A percentile compares a stretch with the other conserved stretches of the same genome.
Evolutionary conservation across 2,113 vertebrate genomes (phyloP).

Genomic region (Hippocampus guttulatus): DNA sequence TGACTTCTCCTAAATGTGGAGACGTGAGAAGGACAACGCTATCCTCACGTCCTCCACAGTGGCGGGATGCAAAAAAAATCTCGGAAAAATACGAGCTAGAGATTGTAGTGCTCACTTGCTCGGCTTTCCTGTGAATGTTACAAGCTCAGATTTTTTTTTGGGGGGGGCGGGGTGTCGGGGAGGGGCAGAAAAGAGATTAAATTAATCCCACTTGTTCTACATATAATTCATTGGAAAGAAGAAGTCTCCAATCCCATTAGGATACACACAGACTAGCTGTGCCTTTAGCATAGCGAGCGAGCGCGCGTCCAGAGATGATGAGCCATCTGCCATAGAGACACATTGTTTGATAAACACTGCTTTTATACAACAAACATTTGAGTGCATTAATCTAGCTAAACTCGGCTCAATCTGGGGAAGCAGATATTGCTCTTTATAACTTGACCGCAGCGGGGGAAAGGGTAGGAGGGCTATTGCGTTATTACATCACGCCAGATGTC

Average conservation of each 20-base stretch:
- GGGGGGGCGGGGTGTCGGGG: slow-evolving; percentile 5
- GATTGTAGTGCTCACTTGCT: slow-evolving; percentile 59
- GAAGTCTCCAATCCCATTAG: slow-evolving; percentile 66
- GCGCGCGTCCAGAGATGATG: slow-evolving; percentile 47
- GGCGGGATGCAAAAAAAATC: slow-evolving; percentile 42
- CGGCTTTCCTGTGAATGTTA: slow-evolving; percentile 66
- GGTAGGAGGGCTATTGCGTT: slow-evolving; percentile 21
- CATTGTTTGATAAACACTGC: slow-evolving; percentile 75
- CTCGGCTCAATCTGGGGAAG: slow-evolving; percentile 69
- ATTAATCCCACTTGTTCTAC: slow-evolving; percentile 67
- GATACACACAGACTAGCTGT: slow-evolving; percentile 43
- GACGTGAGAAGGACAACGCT: slow-evolving; percentile 50
- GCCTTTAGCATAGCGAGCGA: slow-evolving; percentile 44
- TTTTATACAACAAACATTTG: slow-evolving; percentile 74
- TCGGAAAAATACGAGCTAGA: slow-evolving; percentile 63
- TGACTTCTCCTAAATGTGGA: slow-evolving; percentile 46
- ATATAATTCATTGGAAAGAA: slow-evolving; percentile 64
- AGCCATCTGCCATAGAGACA: slow-evolving; percentile 71
- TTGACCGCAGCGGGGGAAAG: slow-evolving; percentile 48
- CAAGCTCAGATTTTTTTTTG: slow-evolving; percentile 50
- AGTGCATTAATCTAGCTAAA: slow-evolving; percentile 74
- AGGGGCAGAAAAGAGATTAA: slow-evolving; percentile 62
- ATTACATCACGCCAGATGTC: slow-evolving; percentile 75
- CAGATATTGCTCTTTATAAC: slow-evolving; percentile 76
- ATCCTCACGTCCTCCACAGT: slow-evolving; percentile 58